These are phyloP conservation scores for Drosophila mayri DNA, from an alignment of 1,140 invertebrate species.

Conservation along the genomic window DNA sequence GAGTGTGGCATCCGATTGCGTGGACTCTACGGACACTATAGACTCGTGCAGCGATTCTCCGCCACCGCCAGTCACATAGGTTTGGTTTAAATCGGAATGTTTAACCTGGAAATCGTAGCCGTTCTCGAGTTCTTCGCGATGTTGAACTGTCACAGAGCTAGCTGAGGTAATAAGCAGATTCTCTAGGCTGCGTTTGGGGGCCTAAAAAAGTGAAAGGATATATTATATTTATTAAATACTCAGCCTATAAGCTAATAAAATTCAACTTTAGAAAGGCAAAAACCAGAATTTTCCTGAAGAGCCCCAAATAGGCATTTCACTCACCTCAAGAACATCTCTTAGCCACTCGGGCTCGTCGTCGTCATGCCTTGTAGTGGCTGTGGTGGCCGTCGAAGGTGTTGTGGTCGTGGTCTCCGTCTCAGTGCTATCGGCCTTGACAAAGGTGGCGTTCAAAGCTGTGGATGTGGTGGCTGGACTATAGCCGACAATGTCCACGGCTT, in stretches of 20 bases:
- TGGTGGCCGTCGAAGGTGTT: conserved; percentile 65
- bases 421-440: conserved; percentile 68
- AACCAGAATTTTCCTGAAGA: not conserved
- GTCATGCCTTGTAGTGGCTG: conserved; percentile 81
- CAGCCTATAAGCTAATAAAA: not conserved
- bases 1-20: conserved; percentile 77
- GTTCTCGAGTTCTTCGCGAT: conserved; percentile 56
- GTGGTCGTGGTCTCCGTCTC: conserved; percentile 72
- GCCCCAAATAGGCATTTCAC: not conserved
- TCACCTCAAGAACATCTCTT: conserved; percentile 86
- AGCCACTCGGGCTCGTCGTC: conserved; percentile 87
- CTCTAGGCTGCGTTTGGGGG: conserved; percentile 84
- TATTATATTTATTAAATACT: not conserved
- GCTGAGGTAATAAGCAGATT: conserved; percentile 72
- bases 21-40: conserved; percentile 83
- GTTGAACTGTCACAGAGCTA: conserved; percentile 24
- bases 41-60: conserved; percentile 81
- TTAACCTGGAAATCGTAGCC: conserved; percentile 48
- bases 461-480: conserved; percentile 54
- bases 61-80: conserved; percentile 50
- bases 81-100: conserved; percentile 77
- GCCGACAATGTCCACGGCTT: conserved; percentile 76
- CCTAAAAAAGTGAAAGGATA: conserved; percentile 26
- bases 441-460: conserved; percentile 59
- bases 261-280: not conserved